Conservation (phyloP, 1,140 invertebrate genomes). For the Trichogramma pretiosum region DNA sequence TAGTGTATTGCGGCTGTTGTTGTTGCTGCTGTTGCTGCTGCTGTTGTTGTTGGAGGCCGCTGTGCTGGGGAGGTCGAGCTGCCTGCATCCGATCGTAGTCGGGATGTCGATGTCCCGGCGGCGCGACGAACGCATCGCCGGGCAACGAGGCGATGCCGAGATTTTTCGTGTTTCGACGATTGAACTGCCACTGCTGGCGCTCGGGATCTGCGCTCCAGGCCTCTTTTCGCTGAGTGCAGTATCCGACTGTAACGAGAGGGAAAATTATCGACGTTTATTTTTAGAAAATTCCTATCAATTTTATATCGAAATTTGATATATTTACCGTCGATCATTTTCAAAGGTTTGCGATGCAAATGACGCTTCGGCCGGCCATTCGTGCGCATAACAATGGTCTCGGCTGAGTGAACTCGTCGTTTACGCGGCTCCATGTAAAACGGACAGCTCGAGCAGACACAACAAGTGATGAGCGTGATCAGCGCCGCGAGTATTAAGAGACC, state of each 20-base stretch:
- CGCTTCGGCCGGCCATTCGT: slow-evolving; percentile 33
- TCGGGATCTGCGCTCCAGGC: slow-evolving; percentile 70
- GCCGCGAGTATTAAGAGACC: slow-evolving; percentile 62
- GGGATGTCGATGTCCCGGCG: neutral
- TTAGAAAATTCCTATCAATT: slow-evolving; percentile 1
- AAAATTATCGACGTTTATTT: slow-evolving; percentile 1
- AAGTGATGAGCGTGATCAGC: slow-evolving; percentile 62
- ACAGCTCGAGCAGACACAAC: slow-evolving; percentile 73
- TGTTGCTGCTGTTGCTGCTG: neutral
- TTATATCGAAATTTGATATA: neutral
- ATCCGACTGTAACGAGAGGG: slow-evolving; percentile 43
- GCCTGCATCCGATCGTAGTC: slow-evolving; percentile 4
- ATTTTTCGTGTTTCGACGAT: slow-evolving; percentile 51
- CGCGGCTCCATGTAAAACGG: slow-evolving; percentile 69
- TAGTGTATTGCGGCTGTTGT: neutral
- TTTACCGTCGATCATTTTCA: slow-evolving; percentile 26
- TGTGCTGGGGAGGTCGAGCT: no score
- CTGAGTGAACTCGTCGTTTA: slow-evolving; percentile 64
- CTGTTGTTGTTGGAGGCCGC: neutral
- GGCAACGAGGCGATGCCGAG: slow-evolving; percentile 35
- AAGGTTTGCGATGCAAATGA: slow-evolving; percentile 32
- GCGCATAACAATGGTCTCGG: slow-evolving; percentile 59
- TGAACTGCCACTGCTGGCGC: slow-evolving; percentile 64
- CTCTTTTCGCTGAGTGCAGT: slow-evolving; percentile 61
- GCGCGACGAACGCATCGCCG: slow-evolving; percentile 27